phyloP scores from a whole-genome alignment of 2,797 vertebrate genomes.

The Enteromius trimaculatus region DNA sequence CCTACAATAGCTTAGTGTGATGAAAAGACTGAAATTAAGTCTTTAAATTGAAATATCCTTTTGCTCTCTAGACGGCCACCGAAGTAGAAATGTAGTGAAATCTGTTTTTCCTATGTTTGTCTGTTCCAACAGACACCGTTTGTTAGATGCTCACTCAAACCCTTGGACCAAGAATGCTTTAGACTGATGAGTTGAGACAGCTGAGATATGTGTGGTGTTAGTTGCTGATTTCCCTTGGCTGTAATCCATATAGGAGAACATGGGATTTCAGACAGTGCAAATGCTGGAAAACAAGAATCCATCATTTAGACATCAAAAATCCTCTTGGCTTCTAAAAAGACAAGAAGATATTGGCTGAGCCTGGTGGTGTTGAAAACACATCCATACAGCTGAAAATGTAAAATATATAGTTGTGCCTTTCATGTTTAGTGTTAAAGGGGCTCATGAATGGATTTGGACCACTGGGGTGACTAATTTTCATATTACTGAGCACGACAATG shows the following conservation, averaged over 20 bases:
- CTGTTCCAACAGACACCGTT: neutral
- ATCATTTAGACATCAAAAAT: conserved; percentile 47
- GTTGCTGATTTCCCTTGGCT: conserved; percentile 36
- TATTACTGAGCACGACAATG: neutral
- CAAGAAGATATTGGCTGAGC: conserved; percentile 10
- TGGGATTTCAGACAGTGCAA: conserved; percentile 29
- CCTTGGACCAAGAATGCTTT: neutral
- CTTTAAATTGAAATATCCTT: neutral
- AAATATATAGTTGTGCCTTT: conserved; percentile 11
- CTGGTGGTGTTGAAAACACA: conserved; percentile 40
- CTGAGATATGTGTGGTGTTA: conserved; percentile 36
- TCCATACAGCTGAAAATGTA: conserved; percentile 16
- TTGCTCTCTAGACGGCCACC: neutral
- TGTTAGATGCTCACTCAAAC: conserved; percentile 14
- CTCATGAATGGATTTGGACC: neutral
- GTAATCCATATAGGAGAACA: conserved; percentile 12
- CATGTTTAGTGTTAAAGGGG: conserved; percentile 25
- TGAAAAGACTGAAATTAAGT: neutral
- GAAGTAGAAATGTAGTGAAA: neutral
- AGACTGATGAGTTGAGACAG: conserved; percentile 38
- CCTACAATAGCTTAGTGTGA: neutral
- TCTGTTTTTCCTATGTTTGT: neutral
- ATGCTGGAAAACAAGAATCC: conserved; percentile 31
- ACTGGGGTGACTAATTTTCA: neutral
- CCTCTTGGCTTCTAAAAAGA: conserved; percentile 38